A percentile compares a stretch with the other conserved stretches of the same genome.
phyloP scores from a whole-genome alignment of 2,797 vertebrate species.

The Rhodeus uyekii region DNA sequence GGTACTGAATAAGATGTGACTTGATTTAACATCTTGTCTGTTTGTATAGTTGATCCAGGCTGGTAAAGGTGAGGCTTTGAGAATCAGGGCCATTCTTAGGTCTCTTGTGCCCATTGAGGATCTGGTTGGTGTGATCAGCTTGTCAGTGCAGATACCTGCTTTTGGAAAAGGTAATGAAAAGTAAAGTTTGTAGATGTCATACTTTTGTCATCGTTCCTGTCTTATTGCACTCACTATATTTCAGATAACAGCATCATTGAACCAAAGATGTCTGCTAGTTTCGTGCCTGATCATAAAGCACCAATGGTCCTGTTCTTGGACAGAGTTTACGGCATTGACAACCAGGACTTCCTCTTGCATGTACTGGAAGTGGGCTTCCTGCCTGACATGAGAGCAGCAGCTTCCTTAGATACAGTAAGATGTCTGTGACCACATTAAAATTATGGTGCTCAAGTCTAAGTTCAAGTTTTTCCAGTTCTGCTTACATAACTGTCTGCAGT shows the following conservation, averaged over 20 bases:
- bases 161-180: constrained; percentile 89
- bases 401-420: constrained; percentile 91
- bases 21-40: constrained; percentile 27
- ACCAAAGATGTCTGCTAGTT: constrained; percentile 95
- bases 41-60: constrained; percentile 88
- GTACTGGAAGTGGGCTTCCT: constrained; percentile 94
- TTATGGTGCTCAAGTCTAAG: background rate
- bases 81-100: constrained; percentile 93
- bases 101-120: constrained; percentile 93
- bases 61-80: constrained; percentile 91
- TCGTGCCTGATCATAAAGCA: constrained; percentile 93
- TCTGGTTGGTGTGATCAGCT: constrained; percentile 92
- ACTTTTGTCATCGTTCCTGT: background rate
- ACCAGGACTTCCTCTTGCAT: constrained; percentile 91
- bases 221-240: background rate
- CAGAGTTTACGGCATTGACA: constrained; percentile 94
- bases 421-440: background rate
- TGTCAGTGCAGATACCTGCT: constrained; percentile 88
- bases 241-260: constrained; percentile 89
- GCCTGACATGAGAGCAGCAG: constrained; percentile 93
- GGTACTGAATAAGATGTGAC: background rate
- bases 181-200: background rate
- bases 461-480: background rate
- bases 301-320: constrained; percentile 96
- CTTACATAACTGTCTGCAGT: background rate